Evolutionary conservation across 1,140 invertebrate species (phyloP).

Genomic region (Drosophila prosaltans): DNA sequence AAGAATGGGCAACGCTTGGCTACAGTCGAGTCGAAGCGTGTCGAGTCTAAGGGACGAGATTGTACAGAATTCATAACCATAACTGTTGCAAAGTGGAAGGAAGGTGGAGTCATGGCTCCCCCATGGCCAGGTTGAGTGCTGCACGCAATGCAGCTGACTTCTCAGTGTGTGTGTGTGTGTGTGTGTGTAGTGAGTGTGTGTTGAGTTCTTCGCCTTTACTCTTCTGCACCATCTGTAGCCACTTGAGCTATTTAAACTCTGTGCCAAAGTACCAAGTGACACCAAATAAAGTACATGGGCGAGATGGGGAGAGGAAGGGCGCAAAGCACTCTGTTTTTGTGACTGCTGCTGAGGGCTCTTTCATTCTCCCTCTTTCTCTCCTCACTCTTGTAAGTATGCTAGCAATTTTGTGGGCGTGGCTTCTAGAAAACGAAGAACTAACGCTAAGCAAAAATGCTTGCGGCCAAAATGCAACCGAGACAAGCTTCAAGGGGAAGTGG

Average conservation of each 20-base stretch:
- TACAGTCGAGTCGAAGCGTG: background rate
- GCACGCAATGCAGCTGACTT: constrained; percentile 32
- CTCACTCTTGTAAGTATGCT: constrained; percentile 51
- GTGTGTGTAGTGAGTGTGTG: constrained; percentile 19
- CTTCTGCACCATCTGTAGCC: constrained; percentile 35
- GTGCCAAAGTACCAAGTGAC: constrained; percentile 62
- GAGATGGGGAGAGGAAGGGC: background rate
- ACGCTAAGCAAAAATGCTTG: constrained; percentile 49
- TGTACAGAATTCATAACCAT: constrained; percentile 11
- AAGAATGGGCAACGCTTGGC: background rate
- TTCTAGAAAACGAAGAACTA: constrained; percentile 47
- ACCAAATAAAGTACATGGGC: constrained; percentile 9
- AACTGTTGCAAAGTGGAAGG: constrained; percentile 18
- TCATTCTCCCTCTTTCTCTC: too few species aligned
- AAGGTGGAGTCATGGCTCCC: constrained; percentile 11
- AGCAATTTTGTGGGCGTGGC: constrained; percentile 74
- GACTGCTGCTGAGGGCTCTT: constrained; percentile 16
- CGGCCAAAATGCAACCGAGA: constrained; percentile 35
- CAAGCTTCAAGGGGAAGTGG: background rate
- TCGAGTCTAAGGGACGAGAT: background rate
- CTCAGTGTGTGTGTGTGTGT: constrained; percentile 18
- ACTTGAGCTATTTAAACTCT: constrained; percentile 71
- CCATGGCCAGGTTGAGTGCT: constrained; percentile 28
- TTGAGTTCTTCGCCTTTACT: background rate
- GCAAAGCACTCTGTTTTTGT: constrained; percentile 25